phyloP scores from a whole-genome alignment of 2,113 vertebrate species.

The Uropsilus gracilis region DNA sequence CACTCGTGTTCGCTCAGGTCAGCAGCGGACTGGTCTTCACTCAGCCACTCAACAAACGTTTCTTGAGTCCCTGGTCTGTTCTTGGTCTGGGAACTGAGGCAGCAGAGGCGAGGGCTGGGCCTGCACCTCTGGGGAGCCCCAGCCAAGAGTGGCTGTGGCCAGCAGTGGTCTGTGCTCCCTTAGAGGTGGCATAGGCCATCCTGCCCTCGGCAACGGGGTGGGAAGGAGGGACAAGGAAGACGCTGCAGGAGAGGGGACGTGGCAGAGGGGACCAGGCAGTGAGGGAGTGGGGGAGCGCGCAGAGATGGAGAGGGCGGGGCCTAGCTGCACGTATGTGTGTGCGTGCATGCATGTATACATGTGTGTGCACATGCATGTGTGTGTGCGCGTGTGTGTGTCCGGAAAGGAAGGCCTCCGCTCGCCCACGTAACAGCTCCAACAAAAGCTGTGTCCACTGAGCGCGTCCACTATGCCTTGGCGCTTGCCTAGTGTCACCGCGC shows the following conservation, averaged over 20 bases:
- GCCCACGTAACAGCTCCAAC: background rate
- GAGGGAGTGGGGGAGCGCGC: too few species aligned
- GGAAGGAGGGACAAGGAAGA: background rate
- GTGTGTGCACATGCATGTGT: background rate
- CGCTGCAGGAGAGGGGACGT: too few species aligned
- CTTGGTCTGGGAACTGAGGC: background rate
- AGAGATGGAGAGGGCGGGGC: too few species aligned
- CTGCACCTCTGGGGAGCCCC: too few species aligned
- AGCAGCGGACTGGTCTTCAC: background rate
- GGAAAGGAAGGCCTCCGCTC: background rate
- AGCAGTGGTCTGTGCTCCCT: background rate
- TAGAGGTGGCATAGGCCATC: background rate
- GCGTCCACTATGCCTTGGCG: too few species aligned
- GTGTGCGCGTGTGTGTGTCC: background rate
- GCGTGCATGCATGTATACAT: background rate
- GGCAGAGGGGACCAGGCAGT: background rate
- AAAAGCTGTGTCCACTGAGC: too few species aligned
- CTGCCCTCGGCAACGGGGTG: accelerated
- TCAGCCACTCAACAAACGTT: background rate
- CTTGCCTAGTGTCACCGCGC: background rate
- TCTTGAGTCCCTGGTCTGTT: background rate
- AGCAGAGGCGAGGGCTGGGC: background rate
- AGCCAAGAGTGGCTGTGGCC: too few species aligned
- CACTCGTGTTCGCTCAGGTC: background rate
- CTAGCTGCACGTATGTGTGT: background rate